Evolutionary conservation across 2,888 invertebrate species (phyloP).

Genomic region (Euphydryas editha): DNA sequence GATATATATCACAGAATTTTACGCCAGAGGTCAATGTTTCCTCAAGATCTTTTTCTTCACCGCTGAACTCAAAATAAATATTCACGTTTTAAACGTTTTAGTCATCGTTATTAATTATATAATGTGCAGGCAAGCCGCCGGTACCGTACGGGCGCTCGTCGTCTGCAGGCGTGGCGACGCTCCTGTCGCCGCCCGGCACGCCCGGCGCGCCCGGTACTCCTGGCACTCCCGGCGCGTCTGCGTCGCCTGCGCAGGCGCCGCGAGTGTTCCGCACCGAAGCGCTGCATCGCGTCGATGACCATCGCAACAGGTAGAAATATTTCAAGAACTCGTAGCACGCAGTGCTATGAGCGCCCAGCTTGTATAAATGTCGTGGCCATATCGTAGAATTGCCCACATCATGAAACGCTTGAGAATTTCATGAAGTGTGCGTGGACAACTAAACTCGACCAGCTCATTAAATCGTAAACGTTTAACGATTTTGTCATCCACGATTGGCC

Average conservation of each 20-base stretch:
- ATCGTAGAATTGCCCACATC: too few species aligned
- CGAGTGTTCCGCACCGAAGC: slow-evolving; percentile 77
- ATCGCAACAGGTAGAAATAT: slow-evolving; percentile 63
- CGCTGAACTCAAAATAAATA: neutral
- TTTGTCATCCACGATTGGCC: too few species aligned
- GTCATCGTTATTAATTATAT: too few species aligned
- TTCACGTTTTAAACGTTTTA: too few species aligned
- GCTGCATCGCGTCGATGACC: slow-evolving; percentile 76
- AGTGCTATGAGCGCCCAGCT: too few species aligned
- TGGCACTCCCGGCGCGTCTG: slow-evolving; percentile 63
- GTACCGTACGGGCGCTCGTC: slow-evolving; percentile 88
- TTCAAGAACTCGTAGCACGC: neutral
- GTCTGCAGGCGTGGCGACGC: slow-evolving; percentile 75
- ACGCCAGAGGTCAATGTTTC: neutral
- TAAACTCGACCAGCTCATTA: too few species aligned
- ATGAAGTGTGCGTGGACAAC: too few species aligned
- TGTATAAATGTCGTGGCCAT: too few species aligned
- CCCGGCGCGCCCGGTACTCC: slow-evolving; percentile 65
- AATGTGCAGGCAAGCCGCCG: slow-evolving; percentile 83
- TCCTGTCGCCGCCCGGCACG: slow-evolving; percentile 64
- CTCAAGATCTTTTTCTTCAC: too few species aligned
- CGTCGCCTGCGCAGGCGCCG: slow-evolving; percentile 48
- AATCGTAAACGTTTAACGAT: too few species aligned
- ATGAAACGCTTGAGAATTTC: too few species aligned
- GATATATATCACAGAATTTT: neutral